phyloP scores from a whole-genome alignment of 64 coral and sea anemone genomes.

The Acropora tenuis region DNA sequence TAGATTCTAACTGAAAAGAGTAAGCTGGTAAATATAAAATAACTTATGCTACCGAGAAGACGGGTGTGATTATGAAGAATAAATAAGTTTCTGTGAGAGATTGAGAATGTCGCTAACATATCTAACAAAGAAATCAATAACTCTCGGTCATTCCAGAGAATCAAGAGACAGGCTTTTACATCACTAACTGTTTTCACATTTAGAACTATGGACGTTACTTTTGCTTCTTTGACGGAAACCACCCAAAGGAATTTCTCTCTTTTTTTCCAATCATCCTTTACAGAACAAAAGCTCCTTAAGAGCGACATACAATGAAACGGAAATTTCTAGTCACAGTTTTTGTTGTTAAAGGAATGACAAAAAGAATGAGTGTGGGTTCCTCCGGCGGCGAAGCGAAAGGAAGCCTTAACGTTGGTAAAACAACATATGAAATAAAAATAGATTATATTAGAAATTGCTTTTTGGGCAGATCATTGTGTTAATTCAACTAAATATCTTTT shows the following conservation, averaged over 20 bases:
- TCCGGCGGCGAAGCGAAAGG: background rate
- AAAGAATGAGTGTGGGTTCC: background rate
- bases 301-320: too few species aligned
- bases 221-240: background rate
- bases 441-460: background rate
- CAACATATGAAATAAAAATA: background rate
- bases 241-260: background rate
- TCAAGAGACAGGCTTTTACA: background rate
- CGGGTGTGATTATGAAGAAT: too few species aligned
- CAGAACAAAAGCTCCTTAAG: too few species aligned
- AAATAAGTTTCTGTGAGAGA: too few species aligned
- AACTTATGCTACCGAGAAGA: too few species aligned
- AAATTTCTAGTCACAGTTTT: background rate
- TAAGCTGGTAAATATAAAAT: too few species aligned
- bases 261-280: background rate
- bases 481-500: background rate
- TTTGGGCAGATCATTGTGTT: background rate
- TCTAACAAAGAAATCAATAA: too few species aligned
- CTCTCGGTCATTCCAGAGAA: background rate
- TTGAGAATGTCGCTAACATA: too few species aligned
- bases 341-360: background rate
- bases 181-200: background rate
- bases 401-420: background rate
- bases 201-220: too few species aligned
- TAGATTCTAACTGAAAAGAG: too few species aligned